Percentiles rank a stretch among this genome's conserved stretches.
Conservation (phyloP, 2,113 vertebrate species). For the Sebastes schlegelii region DNA sequence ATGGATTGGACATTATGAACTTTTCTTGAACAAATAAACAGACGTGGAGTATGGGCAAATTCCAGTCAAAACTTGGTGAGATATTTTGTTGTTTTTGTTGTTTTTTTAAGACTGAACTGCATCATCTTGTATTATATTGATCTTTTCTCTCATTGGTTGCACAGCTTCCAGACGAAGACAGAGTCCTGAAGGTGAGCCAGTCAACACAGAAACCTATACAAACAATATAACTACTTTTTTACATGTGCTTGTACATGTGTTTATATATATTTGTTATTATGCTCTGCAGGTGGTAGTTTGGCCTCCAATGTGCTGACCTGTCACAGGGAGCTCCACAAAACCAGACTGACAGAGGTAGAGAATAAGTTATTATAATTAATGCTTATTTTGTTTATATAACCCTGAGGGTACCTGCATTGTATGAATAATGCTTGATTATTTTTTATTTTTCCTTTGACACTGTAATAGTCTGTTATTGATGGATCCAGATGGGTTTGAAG, state of each 20-base stretch:
- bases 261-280: not conserved
- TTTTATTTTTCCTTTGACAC: not conserved
- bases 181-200: conserved; percentile 74
- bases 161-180: conserved; percentile 73
- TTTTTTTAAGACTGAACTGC: not conserved
- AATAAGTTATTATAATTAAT: not conserved
- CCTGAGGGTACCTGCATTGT: no score
- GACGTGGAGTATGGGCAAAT: conserved; percentile 69
- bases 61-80: conserved; percentile 78
- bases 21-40: conserved; percentile 12
- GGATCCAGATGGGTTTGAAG: not conserved
- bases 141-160: conserved; percentile 13
- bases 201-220: not conserved
- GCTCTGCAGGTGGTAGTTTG: conserved; percentile 69
- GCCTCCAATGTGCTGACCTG: conserved; percentile 51
- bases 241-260: not conserved
- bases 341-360: conserved; percentile 56
- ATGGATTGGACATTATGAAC: conserved; percentile 4
- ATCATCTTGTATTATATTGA: not conserved
- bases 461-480: not conserved
- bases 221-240: not conserved
- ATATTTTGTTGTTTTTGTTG: not conserved
- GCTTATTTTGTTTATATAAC: not conserved
- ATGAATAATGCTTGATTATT: not conserved
- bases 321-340: conserved; percentile 51